Conservation (phyloP, 2,888 invertebrate genomes). For the Drosophila diplacantha region DNA sequence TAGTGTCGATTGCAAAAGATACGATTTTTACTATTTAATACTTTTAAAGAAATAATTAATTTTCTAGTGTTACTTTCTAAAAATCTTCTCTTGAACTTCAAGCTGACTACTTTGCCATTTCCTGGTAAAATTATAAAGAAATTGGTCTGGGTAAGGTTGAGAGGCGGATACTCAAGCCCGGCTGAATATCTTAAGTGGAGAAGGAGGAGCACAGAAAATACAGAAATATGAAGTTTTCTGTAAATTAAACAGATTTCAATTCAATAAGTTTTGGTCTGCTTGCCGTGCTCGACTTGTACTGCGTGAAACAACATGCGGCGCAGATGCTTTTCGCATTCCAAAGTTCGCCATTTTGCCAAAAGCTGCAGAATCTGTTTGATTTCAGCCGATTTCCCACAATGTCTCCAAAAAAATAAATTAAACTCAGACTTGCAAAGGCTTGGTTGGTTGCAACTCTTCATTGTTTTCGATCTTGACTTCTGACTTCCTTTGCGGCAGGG, state of each 20-base stretch:
- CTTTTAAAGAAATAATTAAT: not conserved
- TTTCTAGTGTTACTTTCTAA: not conserved
- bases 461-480: slow-evolving; percentile 57
- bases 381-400: slow-evolving; percentile 40
- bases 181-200: slow-evolving; percentile 6
- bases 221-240: slow-evolving; percentile 42
- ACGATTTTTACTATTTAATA: not conserved
- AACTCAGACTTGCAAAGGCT: slow-evolving; percentile 48
- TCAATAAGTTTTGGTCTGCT: slow-evolving; percentile 56
- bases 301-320: slow-evolving; percentile 17
- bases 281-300: slow-evolving; percentile 36
- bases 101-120: not conserved
- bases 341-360: slow-evolving; percentile 25
- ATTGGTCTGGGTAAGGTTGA: slow-evolving; percentile 4
- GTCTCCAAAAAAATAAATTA: slow-evolving; percentile 61
- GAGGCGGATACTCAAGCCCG: not conserved
- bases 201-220: slow-evolving; percentile 29
- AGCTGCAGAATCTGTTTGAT: slow-evolving; percentile 41
- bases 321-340: slow-evolving; percentile 10
- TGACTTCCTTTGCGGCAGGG: slow-evolving; percentile 49
- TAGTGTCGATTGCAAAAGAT: not conserved
- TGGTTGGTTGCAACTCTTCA: slow-evolving; percentile 30
- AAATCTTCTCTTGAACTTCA: too few relatives aligned
- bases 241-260: slow-evolving; percentile 47
- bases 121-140: not conserved